Base-by-base conservation (phyloP, 2,797 vertebrate genomes). In the Cygnus olor region DNA sequence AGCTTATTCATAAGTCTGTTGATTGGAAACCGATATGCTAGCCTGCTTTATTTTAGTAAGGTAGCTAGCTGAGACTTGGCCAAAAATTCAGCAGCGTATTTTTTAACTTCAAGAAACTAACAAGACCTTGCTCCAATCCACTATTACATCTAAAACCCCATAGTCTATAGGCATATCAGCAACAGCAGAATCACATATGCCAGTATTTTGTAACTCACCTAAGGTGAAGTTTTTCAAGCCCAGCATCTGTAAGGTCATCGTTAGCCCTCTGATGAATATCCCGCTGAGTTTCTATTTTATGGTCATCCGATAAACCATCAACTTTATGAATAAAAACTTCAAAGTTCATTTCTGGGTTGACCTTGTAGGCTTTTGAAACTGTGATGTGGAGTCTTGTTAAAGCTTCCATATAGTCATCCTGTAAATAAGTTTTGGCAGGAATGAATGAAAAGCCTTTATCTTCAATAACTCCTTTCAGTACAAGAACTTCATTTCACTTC, bases 251-350 rank as follows among this genome's bases (percentile, higher is more conserved):
- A 94, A 99, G 98, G 89, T 99, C 99, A 93, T 99, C 99, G 54
- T 99, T 99, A 96, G 99, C 99, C 97, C 99, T 98, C 98, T 99
- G 99, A 96, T 99, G 99, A 97, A 99, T 99, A 98, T 99, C 99
- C 86, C 99, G 98, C 97, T 99, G 99, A 27, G 99, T 99, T 98
- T 99, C 99, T 92, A 99, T 99, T 98, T 99, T 99, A 98, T 99
- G 99, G 97, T 99, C 99, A 93, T 99, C 99, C 3, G 99, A 99
- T 81, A 99, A 98, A 71, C 99, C 99, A 95, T 99, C 99, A 93
- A 99, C 99, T 98, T 99, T 99, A 98, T 99, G 99, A 97, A 99
- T 99, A 93, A 99, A 99, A 97, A 99, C 99, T 97, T 99, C 99
- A 49, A 99, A 99, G 98, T 99, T 99, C 98, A 99, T 99, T 96